Evolutionary conservation across 2,888 invertebrate species (phyloP), one percentile per base, ranked within the genome.

Genomic region (Drosophila atripex): DNA sequence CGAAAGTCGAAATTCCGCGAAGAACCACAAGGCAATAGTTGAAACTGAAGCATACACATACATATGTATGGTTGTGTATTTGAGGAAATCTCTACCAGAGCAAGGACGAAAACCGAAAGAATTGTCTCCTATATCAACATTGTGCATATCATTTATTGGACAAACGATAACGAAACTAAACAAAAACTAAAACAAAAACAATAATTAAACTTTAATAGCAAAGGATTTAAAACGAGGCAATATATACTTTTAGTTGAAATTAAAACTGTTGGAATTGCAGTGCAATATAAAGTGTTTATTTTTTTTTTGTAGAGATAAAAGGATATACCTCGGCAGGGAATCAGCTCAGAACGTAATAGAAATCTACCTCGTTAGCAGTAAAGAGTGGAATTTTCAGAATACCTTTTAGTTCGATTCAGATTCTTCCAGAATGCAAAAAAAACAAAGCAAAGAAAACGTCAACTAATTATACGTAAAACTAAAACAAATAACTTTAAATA

Each of bases 161-260:
- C 65, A 74, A 60, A 28, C 18, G 12, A 39, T 55, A 55, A 65
- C 46, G 30, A 30, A 49, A 71, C 35, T 35, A 35, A 35, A 5
- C 6, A 35, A 35, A 57, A 14, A 21, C 25, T 4, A 23, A 23
- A 23, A 23, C 21, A 23, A 45, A 58, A 51, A 83, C 80, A 86
- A 82, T 82, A 86, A 82, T 80, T 86, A 82, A 86, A 73, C 68
- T 53, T 86, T 84, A 86, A 86, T 80, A 84, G 80, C 76, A 71
- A 80, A 80, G 56, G 23, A 32, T 9, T 38, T 30, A 50, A 69
- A 25, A 46, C 14, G 79, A 76, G 78, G 80, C 84, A 82, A 86
- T 86, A 41, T 41, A 41, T 41, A 82, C 80, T 69, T 86, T 86
- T 86, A 86, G 86, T 82, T 80, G 45, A 82, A 82, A 80, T 86